These are phyloP conservation scores for Arrhopalites spinosus DNA, from an alignment of 2,888 invertebrate species.

Conservation along the genomic window DNA sequence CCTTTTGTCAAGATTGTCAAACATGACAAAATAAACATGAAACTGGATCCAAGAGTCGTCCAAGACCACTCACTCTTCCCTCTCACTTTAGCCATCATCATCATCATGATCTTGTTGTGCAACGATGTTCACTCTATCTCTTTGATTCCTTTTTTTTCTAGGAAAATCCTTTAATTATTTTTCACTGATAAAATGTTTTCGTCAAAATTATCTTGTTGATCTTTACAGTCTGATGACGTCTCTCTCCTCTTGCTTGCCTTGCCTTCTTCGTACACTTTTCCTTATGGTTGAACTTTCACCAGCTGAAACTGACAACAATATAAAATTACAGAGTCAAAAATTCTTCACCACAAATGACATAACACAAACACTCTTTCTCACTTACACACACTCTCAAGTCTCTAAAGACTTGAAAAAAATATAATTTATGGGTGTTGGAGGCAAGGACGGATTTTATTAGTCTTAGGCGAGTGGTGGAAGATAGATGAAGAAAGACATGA, in stretches of 20 bases:
- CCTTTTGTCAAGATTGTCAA: conserved; percentile 17
- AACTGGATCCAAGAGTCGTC: too few species aligned
- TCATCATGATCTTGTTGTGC: neutral
- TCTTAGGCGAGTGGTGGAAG: too few species aligned
- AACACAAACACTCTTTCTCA: neutral
- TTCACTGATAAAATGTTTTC: too few species aligned
- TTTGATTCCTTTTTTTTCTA: neutral
- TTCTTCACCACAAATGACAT: neutral
- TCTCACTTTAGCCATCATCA: neutral
- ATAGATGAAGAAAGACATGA: neutral
- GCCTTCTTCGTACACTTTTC: too few species aligned
- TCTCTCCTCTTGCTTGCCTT: too few species aligned
- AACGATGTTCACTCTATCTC: neutral
- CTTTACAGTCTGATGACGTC: too few species aligned
- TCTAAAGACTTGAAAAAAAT: too few species aligned
- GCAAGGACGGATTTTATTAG: neutral
- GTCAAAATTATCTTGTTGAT: too few species aligned
- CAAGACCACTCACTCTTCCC: conserved; percentile 18
- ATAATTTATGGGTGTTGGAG: neutral
- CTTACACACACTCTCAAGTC: neutral
- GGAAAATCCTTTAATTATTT: too few species aligned
- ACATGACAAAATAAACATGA: conserved; percentile 22
- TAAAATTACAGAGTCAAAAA: neutral
- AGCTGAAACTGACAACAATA: conserved; percentile 34
- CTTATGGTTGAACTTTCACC: conserved; percentile 2